A percentile compares a stretch with the other conserved stretches of the same genome.
Evolutionary conservation across 2,797 vertebrate genomes (phyloP).

Genomic region (Nyctibius grandis): DNA sequence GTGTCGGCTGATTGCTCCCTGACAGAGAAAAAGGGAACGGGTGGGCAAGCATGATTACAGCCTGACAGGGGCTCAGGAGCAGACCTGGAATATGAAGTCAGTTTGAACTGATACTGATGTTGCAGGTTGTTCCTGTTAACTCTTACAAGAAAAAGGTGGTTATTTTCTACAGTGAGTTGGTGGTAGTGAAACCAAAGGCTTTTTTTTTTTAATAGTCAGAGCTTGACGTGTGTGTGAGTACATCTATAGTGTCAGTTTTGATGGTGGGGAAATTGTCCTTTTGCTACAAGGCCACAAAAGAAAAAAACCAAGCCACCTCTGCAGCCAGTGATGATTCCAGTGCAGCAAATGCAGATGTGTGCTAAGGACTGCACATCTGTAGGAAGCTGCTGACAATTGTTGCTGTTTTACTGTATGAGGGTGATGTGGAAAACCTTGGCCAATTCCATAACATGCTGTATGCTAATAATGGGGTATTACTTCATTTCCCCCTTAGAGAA

Average conservation of each 20-base stretch:
- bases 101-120: too few relatives aligned
- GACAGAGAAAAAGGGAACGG: not conserved
- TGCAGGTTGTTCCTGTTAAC: not conserved
- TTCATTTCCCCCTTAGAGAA: slow-evolving; percentile 3
- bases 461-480: not conserved
- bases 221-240: not conserved
- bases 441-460: accelerated
- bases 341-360: not conserved
- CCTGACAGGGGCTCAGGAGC: not conserved
- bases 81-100: not conserved
- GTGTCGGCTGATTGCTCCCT: not conserved
- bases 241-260: not conserved
- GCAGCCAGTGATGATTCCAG: not conserved
- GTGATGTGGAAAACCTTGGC: not conserved
- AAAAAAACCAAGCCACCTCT: not conserved
- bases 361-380: not conserved
- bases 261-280: not conserved
- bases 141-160: not conserved
- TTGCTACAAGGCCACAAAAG: not conserved
- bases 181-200: not conserved
- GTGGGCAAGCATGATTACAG: not conserved
- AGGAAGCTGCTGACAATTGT: not conserved
- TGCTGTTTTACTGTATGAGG: not conserved
- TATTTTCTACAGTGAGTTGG: not conserved
- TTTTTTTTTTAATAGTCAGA: not conserved